Evolutionary conservation across 2,797 vertebrate species (phyloP), one percentile per base, ranked within the genome.

Genomic region (Amazona finschi): DNA sequence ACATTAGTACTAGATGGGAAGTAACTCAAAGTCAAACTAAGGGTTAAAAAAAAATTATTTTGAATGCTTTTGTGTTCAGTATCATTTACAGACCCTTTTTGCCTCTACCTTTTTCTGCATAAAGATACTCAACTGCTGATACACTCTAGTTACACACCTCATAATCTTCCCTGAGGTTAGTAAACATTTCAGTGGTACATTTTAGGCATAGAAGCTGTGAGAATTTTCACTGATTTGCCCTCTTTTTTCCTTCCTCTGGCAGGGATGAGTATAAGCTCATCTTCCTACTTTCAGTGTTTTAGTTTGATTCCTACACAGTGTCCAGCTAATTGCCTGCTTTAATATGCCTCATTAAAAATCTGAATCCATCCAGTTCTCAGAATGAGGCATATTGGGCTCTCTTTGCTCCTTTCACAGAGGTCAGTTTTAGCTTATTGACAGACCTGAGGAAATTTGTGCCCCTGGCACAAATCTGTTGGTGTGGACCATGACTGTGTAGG

Each of bases 401-500:
- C 15, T 61, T 8, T 80, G 61, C 38, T 47, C 21, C 36, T 64
- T 64, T 71, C 60, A 49, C 41, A 64, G 73, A 33, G n/a, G 15
- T 46, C 50, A 31, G 24, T 50, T 69, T 36, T 49, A 78, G 49
- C 41, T 46, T 55, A n/a, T 14, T 44, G 33, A 36, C 15, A 58
- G 58, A 28, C 28, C 7, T 28, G 31, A n/a, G 36, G 6, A 12
- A 44, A 47, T 36, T 2, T 38, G 44, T 80, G 52, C 49, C 12
- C 1, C 65, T 9, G 44, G 49, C 49, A 90, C 58, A 53, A 25
- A 1, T 30, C 46, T 66, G 8, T 31, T 79, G 57, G 31, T 1
- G 0, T 10, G 24, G 64, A 19, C 47, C 33, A 11, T 6, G 9
- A 1, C 31, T 17, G 18, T 11, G 27, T 21, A 22, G 52, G 33